Evolutionary conservation across 2,888 invertebrate genomes (phyloP), one percentile per base, ranked within the genome.

Genomic region (Drosophila phalerata): DNA sequence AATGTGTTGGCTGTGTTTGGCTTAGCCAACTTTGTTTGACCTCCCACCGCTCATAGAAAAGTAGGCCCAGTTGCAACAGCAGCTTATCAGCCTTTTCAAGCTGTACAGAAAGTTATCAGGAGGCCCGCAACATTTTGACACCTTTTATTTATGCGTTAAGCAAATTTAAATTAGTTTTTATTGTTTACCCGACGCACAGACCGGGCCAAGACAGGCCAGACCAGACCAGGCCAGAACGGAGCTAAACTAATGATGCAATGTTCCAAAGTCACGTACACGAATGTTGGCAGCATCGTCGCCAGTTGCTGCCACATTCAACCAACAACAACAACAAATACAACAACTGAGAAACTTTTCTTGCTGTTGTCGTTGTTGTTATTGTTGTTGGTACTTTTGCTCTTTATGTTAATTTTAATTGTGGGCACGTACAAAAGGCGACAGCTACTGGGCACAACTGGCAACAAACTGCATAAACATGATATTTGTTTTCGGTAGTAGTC

Each of bases 151-250:
- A 74, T 73, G 86, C 72, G 72, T 84, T 89, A 76, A 87, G 89
- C 85, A 87, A 85, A 81, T 85, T 87, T 85, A 85, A 81, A 85
- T 85, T 81, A 85, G 85, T 89, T 87, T 85, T 79, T 77, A 82
- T 85, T 89, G 88, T 85, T 85, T 82, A 61, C 65, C 69, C 65
- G 65, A 68, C 49, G 65, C 28, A 62, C 49, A 63, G 66, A 62
- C 62, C 55, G 34, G 17, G 42, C 45, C 32, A 9, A 19, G 38
- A 8, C 45, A 49, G 5, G 42, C 19, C 19, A 19, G 19, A 3
- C 10, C 48, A 38, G 37, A 37, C 47, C 56, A 43, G 48, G 25
- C 55, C 68, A 73, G n/a, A 67, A 63, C 15, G 28, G 13, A 64
- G 67, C 71, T 61, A 38, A 73, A 71, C 86, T 88, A 83, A 84